Percentiles rank a stretch among this genome's conserved stretches.
Evolutionary conservation across 1,140 invertebrate species (phyloP).

Genomic region (Galleria mellonella): DNA sequence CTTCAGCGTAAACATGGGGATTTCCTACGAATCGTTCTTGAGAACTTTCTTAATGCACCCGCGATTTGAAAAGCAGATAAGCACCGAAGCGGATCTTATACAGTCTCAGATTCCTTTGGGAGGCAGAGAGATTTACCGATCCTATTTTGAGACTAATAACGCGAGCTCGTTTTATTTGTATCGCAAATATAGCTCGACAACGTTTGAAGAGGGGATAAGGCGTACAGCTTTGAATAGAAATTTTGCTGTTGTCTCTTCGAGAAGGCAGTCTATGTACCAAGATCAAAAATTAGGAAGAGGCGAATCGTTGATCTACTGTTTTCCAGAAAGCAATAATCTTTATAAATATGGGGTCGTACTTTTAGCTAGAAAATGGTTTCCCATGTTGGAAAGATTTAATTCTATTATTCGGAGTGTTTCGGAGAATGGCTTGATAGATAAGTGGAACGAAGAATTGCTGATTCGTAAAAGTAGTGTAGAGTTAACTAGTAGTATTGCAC

Average conservation of each 20-base stretch:
- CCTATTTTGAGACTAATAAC: conserved; percentile 67
- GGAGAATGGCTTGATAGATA: conserved; percentile 68
- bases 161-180: conserved; percentile 61
- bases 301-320: conserved; percentile 53
- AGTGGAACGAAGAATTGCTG: conserved; percentile 69
- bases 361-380: conserved; percentile 61
- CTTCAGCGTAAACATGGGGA: conserved; percentile 68
- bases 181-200: conserved; percentile 59
- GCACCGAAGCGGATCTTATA: conserved; percentile 55
- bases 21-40: conserved; percentile 69
- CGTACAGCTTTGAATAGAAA: conserved; percentile 48
- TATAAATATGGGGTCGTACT: conserved; percentile 68
- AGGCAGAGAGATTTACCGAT: conserved; percentile 62
- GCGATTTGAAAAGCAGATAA: conserved; percentile 67
- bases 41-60: conserved; percentile 71
- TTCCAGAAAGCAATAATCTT: conserved; percentile 57
- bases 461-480: conserved; percentile 32
- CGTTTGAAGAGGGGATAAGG: conserved; percentile 54
- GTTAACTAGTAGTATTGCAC: conserved; percentile 42
- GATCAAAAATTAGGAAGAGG: conserved; percentile 62
- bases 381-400: conserved; percentile 60
- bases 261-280: conserved; percentile 58
- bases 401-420: conserved; percentile 63
- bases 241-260: conserved; percentile 64
- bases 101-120: conserved; percentile 54